Percentiles rank a stretch among this genome's conserved stretches.
Evolutionary conservation across 1,140 invertebrate species (phyloP).

Genomic region (Trichonephila clavata): DNA sequence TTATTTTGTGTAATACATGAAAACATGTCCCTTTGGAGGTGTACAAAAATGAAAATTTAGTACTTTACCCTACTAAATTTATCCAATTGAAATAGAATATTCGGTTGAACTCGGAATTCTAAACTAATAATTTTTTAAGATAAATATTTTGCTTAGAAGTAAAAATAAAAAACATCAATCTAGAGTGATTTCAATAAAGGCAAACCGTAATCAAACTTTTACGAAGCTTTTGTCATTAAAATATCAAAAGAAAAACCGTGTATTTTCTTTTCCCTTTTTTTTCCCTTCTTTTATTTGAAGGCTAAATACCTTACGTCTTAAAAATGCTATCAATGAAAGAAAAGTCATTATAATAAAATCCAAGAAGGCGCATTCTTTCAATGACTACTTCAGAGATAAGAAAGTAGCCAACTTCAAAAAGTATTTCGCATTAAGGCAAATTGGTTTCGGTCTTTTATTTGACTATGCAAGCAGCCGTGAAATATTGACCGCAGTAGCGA

Average conservation of each 20-base stretch:
- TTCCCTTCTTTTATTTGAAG: background rate
- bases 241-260: background rate
- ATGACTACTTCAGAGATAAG: constrained; percentile 25
- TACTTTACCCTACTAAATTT: no score
- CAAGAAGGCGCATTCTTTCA: background rate
- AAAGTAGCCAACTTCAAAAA: constrained; percentile 25
- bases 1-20: no score
- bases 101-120: no score
- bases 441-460: constrained; percentile 60
- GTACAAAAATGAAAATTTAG: no score
- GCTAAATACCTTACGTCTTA: constrained; percentile 27
- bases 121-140: background rate
- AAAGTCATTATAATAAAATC: constrained; percentile 63
- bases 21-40: no score
- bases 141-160: no score
- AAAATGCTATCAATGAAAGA: constrained; percentile 15
- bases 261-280: background rate
- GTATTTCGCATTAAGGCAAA: constrained; percentile 63
- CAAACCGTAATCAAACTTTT: background rate
- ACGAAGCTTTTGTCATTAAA: no score
- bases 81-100: no score
- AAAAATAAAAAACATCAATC: no score
- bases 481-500: constrained; percentile 61
- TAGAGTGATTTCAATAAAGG: background rate
- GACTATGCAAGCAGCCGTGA: background rate